Conservation (phyloP, 2,797 vertebrate genomes). For the Syngnathus acus region DNA sequence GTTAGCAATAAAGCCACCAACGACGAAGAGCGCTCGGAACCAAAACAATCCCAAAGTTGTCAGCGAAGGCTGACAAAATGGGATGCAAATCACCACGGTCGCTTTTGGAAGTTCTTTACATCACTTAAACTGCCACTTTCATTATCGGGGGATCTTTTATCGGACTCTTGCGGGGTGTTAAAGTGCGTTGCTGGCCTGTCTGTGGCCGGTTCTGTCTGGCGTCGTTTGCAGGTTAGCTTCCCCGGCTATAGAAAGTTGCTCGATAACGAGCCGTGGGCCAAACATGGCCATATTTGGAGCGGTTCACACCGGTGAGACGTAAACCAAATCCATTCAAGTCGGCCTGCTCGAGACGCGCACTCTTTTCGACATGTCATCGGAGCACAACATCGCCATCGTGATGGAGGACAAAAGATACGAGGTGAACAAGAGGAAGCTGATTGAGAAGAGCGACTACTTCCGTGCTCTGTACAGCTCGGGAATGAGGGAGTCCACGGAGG, state of each 20-base stretch:
- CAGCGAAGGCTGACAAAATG: constrained; percentile 17
- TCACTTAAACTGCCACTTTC: background rate
- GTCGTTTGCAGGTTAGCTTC: constrained; percentile 24
- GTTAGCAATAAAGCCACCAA: constrained; percentile 27
- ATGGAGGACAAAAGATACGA: constrained; percentile 83
- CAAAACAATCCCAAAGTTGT: constrained; percentile 47
- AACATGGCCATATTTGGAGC: constrained; percentile 75
- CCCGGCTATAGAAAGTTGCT: constrained; percentile 24
- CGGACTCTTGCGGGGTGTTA: constrained; percentile 19
- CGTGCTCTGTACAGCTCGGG: constrained; percentile 90
- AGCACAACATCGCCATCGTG: constrained; percentile 80
- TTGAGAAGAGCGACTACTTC: constrained; percentile 96
- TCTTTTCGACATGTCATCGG: constrained; percentile 68
- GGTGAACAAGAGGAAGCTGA: constrained; percentile 85
- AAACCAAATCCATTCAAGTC: constrained; percentile 31
- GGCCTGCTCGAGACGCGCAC: background rate
- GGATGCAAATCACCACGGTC: background rate
- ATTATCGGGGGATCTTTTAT: background rate
- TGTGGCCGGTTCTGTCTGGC: constrained; percentile 10
- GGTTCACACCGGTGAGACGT: constrained; percentile 51
- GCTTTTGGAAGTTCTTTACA: background rate
- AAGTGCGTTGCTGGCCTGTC: constrained; percentile 12
- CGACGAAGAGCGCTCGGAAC: constrained; percentile 22
- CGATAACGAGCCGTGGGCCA: constrained; percentile 44
- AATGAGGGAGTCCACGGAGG: constrained; percentile 86